A percentile compares a stretch with the other conserved stretches of the same genome.
Conservation (phyloP, 2,797 vertebrate species). For the Ataeniobius toweri region DNA sequence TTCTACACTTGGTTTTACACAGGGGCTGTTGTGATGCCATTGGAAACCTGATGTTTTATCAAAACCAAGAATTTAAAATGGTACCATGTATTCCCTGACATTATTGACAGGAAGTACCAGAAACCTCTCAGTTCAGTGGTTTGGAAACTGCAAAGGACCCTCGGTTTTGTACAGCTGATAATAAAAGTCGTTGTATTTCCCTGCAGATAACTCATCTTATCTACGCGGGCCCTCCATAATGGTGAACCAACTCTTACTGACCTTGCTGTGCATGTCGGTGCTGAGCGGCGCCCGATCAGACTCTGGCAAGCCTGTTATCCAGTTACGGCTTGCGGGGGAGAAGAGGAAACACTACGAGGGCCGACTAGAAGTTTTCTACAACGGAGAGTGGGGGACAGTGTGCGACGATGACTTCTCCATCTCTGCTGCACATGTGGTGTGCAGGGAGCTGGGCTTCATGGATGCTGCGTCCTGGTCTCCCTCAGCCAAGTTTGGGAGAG, state of each 20-base stretch:
- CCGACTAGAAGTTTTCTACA: constrained; percentile 88
- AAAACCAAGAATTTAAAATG: constrained; percentile 46
- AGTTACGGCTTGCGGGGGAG: constrained; percentile 88
- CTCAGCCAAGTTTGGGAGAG: constrained; percentile 89
- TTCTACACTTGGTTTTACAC: constrained; percentile 26
- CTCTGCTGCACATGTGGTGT: constrained; percentile 86
- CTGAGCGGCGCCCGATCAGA: constrained; percentile 63
- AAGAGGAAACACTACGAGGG: constrained; percentile 92
- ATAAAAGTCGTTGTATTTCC: constrained; percentile 17
- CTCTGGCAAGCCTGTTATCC: constrained; percentile 72
- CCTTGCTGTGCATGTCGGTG: constrained; percentile 46
- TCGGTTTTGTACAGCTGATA: background rate
- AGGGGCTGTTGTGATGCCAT: constrained; percentile 27
- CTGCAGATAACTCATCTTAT: constrained; percentile 31
- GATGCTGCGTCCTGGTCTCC: constrained; percentile 87
- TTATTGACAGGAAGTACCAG: constrained; percentile 35
- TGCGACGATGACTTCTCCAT: constrained; percentile 97
- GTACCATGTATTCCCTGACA: constrained; percentile 31
- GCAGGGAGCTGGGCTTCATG: constrained; percentile 89
- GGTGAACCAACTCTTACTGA: constrained; percentile 43
- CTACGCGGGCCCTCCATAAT: constrained; percentile 50
- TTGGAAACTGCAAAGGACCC: background rate
- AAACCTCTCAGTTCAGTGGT: constrained; percentile 24
- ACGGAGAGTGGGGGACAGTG: constrained; percentile 91
- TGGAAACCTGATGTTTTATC: constrained; percentile 23